Conservation (phyloP, 2,888 invertebrate species). For the Luperina testacea region DNA sequence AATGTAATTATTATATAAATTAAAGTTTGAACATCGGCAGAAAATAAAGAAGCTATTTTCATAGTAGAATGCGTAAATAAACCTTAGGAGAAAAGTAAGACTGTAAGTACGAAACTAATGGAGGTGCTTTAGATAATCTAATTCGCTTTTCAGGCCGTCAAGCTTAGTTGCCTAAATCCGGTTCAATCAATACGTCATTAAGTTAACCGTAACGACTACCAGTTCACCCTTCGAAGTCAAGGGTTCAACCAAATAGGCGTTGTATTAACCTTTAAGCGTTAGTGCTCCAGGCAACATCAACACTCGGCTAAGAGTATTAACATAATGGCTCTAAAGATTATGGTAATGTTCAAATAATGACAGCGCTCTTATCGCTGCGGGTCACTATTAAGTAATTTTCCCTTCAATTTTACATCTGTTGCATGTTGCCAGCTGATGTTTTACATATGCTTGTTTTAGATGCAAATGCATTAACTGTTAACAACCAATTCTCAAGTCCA, state of each 20-base stretch:
- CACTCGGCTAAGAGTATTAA: constrained; percentile 57
- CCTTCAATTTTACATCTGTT: constrained; percentile 48
- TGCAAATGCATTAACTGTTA: background rate
- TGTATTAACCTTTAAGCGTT: constrained; percentile 41
- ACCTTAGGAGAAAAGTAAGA: background rate
- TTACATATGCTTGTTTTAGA: constrained; percentile 12
- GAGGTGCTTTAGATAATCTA: background rate
- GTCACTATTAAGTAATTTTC: constrained; percentile 53
- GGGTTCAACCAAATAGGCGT: constrained; percentile 33
- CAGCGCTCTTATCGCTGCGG: constrained; percentile 35
- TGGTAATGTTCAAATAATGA: constrained; percentile 61
- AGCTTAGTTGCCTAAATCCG: background rate
- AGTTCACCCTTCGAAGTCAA: constrained; percentile 32
- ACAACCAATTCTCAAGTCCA: background rate
- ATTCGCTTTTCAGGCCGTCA: background rate
- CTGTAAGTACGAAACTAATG: background rate
- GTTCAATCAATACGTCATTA: constrained; percentile 42
- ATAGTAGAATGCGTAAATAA: background rate
- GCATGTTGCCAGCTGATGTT: constrained; percentile 25
- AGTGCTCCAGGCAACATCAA: constrained; percentile 47
- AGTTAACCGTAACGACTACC: constrained; percentile 22
- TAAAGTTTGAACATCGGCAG: background rate
- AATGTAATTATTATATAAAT: constrained; percentile 11
- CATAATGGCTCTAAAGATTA: constrained; percentile 58
- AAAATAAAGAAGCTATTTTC: background rate